phyloP scores from a whole-genome alignment of 2,113 vertebrate genomes.

The Acanthochromis polyacanthus region DNA sequence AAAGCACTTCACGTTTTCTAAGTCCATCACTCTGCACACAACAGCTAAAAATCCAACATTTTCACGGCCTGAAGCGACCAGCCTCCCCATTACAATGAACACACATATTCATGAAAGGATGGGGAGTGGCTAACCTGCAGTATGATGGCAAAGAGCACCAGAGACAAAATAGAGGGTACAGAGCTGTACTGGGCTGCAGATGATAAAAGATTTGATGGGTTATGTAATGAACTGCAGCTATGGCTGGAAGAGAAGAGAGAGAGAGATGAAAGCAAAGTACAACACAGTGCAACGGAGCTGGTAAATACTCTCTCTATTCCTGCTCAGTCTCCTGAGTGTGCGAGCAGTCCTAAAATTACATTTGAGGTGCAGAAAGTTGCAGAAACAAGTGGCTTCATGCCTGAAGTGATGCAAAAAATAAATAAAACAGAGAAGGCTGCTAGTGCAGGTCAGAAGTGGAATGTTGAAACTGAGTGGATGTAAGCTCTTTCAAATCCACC shows the following conservation, averaged over 20 bases:
- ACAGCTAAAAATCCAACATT: constrained; percentile 3
- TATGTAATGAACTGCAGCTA: constrained; percentile 72
- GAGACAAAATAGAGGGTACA: constrained; percentile 1
- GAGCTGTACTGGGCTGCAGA: constrained; percentile 50
- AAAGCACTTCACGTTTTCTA: constrained; percentile 26
- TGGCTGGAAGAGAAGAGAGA: constrained; percentile 30
- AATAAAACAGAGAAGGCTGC: neutral
- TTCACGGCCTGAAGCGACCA: neutral
- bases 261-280: constrained; percentile 45
- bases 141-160: constrained; percentile 29
- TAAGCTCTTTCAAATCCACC: constrained; percentile 24
- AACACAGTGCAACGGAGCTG: constrained; percentile 27
- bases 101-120: neutral
- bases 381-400: constrained; percentile 14
- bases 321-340: neutral
- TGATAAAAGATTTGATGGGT: constrained; percentile 66
- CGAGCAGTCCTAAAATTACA: constrained; percentile 3
- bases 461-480: neutral
- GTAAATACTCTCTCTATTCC: constrained; percentile 27
- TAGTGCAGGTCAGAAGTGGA: neutral
- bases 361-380: neutral
- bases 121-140: constrained; percentile 31
- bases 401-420: neutral
- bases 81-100: neutral
- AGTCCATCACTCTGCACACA: neutral